Evolutionary conservation across 2,888 invertebrate genomes (phyloP), one percentile per base, ranked within the genome.

Genomic region (Isoperla grammatica): DNA sequence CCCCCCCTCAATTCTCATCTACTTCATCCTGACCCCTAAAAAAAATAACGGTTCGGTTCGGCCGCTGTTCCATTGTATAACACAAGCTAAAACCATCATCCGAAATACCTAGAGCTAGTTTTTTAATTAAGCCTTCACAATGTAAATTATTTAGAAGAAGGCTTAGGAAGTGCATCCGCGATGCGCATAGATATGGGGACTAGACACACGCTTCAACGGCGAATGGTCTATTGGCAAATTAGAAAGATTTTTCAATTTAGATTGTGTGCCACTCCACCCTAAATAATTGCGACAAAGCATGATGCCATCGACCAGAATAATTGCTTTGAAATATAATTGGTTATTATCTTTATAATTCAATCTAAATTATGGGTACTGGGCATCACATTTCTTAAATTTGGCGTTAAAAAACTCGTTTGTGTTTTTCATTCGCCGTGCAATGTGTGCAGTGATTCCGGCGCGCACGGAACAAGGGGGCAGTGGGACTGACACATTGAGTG

Each of bases 1-100:
- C 39, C 45, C 19, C 19, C 39, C 19, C 53, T 15, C 15, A 35
- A 37, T 45, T 42, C 56, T 60, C 60, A 56, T 60, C 50, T 60
- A 56, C 60, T 56, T 60, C 49, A 60, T 60, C 60, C 56, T 60
- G 60, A 60, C 60, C 60, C 60, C 53, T 57, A 60, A 60, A 60
- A 60, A 29, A 56, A 56, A 57, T 60, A 60, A 60, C 60, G 60
- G 60, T 60, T 20, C 50, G 45, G 22, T 37, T 35, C 53, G 39
- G 53, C 2, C 53, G 45, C 17, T 45, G 45, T n/a, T 35, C 29
- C 29, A 17, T 39, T 53, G 53, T 53, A 53, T 53, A 53, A 12
- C 39, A n/a, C 39, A 37, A n/a, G 9, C 39, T 37, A 53, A 53
- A 53, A 53, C 53, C 53, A 53, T 53, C 39, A 53, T 11, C 53